Percentiles rank a stretch among this genome's conserved stretches.
These are phyloP conservation scores for Corythaixoides concolor DNA, from an alignment of 2,113 vertebrate genomes.

Conservation along the genomic window DNA sequence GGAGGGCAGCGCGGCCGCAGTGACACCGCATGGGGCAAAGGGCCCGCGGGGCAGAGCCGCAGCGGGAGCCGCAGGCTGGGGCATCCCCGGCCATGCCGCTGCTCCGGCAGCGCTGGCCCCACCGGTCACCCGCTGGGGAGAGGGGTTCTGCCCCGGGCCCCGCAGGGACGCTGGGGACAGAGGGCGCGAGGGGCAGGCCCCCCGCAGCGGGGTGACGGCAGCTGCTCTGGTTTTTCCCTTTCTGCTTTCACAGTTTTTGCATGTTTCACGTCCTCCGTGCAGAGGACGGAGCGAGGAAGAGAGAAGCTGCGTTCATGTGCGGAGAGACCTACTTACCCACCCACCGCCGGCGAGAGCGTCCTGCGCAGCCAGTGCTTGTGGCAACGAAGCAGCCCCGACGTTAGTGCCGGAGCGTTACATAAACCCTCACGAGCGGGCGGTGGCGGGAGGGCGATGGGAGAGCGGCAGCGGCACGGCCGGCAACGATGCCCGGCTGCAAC, in stretches of 20 bases:
- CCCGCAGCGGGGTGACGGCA: background rate
- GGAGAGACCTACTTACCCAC: constrained; percentile 12
- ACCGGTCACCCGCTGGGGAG: background rate
- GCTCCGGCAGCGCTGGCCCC: background rate
- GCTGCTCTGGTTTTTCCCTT: background rate
- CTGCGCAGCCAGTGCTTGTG: background rate
- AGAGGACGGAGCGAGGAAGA: background rate
- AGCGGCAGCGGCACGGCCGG: background rate
- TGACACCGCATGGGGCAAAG: background rate
- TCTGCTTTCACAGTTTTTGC: constrained; percentile 24
- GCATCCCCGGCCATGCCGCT: accelerated
- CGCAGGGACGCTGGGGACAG: accelerated
- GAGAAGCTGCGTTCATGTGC: background rate
- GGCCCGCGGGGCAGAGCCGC: background rate
- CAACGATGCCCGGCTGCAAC: background rate
- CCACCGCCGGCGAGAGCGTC: background rate
- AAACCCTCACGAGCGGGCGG: background rate
- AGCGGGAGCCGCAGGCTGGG: too few relatives aligned
- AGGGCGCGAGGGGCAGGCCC: background rate
- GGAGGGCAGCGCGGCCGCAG: accelerated
- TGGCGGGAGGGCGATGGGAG: background rate
- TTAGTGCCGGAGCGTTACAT: background rate
- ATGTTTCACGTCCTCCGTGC: constrained; percentile 4
- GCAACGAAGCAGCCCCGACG: background rate
- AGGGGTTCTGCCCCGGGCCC: background rate